Percentiles rank a stretch among this genome's conserved stretches.
Evolutionary conservation across 2,888 invertebrate genomes (phyloP).

Genomic region (Agrochola macilenta): DNA sequence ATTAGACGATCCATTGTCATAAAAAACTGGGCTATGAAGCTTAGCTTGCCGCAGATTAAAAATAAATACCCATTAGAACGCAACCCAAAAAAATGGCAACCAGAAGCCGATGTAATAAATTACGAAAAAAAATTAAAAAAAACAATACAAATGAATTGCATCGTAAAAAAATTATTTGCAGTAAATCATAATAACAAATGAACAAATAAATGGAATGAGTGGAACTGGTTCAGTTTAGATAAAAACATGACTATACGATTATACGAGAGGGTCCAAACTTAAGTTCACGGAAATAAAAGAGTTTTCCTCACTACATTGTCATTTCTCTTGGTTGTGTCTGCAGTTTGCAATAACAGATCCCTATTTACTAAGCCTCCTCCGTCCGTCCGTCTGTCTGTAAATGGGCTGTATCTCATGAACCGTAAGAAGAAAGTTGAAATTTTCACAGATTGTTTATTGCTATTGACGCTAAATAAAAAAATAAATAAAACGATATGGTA

Average conservation of each 20-base stretch:
- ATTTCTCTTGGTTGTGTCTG: background rate
- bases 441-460: too few relatives aligned
- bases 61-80: background rate
- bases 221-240: constrained; percentile 27
- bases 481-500: too few relatives aligned
- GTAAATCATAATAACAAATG: constrained; percentile 46
- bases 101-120: background rate
- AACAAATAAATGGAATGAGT: constrained; percentile 9
- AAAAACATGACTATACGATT: constrained; percentile 1
- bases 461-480: too few relatives aligned
- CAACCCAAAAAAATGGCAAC: background rate
- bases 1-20: background rate
- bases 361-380: too few relatives aligned
- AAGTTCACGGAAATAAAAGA: constrained; percentile 6
- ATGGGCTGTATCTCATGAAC: too few relatives aligned
- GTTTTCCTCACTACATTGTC: background rate
- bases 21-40: background rate
- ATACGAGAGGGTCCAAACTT: background rate
- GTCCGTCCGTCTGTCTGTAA: too few relatives aligned
- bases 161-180: constrained; percentile 35
- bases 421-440: too few relatives aligned
- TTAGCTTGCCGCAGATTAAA: background rate
- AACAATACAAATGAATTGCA: constrained; percentile 25
- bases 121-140: background rate
- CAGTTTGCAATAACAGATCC: background rate